Conservation (phyloP, 2,113 vertebrate genomes). For the Sinocyclocheilus rhinocerous region DNA sequence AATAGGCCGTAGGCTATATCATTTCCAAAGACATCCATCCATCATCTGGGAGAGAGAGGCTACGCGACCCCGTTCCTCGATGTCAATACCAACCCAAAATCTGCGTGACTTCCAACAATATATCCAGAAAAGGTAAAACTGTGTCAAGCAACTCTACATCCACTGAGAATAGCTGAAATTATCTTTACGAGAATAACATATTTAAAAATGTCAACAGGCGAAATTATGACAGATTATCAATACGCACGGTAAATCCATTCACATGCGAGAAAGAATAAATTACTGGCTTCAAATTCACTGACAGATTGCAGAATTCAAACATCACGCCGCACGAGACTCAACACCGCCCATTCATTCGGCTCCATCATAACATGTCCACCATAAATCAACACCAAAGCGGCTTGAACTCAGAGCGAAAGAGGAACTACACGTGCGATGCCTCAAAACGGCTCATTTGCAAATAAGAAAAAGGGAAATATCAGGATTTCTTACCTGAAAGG, state of each 20-base stretch:
- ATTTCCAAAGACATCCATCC: conserved; percentile 17
- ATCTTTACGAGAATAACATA: neutral
- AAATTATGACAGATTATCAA: neutral
- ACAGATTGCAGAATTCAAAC: conserved; percentile 19
- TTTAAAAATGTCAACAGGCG: neutral
- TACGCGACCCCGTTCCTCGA: conserved; percentile 29
- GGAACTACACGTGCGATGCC: neutral
- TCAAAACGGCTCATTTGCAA: neutral
- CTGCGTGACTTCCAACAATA: neutral
- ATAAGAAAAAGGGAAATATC: neutral
- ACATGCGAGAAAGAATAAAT: neutral
- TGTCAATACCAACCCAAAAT: conserved; percentile 23
- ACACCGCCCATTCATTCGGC: conserved; percentile 56
- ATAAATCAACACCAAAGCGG: conserved; percentile 12
- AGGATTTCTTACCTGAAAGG: conserved; percentile 73
- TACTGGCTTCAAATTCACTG: conserved; percentile 2
- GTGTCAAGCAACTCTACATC: conserved; percentile 13
- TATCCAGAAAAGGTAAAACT: conserved; percentile 18
- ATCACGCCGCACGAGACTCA: conserved; percentile 34
- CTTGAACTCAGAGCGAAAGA: neutral
- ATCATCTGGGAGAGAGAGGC: neutral
- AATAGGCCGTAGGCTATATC: neutral
- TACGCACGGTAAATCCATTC: neutral
- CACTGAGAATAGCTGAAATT: neutral
- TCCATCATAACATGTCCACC: conserved; percentile 45